A percentile compares a stretch with the other conserved stretches of the same genome.
phyloP scores from a whole-genome alignment of 1,140 invertebrate genomes.

The Euura lappo region DNA sequence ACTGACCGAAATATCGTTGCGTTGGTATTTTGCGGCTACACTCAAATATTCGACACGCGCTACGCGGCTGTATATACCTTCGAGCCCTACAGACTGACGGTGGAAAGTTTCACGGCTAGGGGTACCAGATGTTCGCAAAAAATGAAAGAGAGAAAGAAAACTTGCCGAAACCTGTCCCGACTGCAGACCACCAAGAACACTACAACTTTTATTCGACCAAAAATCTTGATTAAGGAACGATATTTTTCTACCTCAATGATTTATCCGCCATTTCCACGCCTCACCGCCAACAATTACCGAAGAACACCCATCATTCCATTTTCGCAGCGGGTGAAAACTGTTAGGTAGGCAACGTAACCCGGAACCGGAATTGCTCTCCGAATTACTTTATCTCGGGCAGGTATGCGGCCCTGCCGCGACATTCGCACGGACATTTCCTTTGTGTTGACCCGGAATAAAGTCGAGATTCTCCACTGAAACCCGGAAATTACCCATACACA shows the following conservation, averaged over 20 bases:
- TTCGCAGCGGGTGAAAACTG: background rate
- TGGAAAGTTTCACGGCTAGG: background rate
- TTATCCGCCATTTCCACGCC: background rate
- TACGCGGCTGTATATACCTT: background rate
- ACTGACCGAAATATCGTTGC: background rate
- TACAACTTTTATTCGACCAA: background rate
- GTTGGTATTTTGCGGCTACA: background rate
- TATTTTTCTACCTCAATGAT: background rate
- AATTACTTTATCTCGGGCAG: background rate
- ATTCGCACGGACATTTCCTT: background rate
- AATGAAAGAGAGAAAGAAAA: conserved; percentile 7
- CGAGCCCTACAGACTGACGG: background rate
- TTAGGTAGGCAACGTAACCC: background rate
- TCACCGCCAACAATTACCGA: background rate
- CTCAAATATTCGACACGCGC: background rate
- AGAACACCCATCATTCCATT: background rate
- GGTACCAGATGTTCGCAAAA: background rate
- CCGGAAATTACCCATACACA: background rate
- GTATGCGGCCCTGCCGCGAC: background rate
- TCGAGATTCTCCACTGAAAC: background rate
- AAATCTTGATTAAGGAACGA: conserved; percentile 3
- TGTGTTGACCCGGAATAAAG: background rate
- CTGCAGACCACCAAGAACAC: background rate
- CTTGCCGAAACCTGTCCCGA: background rate
- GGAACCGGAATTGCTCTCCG: background rate